These are phyloP conservation scores for Nomada hirtipes DNA, from an alignment of 2,888 invertebrate genomes.

Conservation along the genomic window DNA sequence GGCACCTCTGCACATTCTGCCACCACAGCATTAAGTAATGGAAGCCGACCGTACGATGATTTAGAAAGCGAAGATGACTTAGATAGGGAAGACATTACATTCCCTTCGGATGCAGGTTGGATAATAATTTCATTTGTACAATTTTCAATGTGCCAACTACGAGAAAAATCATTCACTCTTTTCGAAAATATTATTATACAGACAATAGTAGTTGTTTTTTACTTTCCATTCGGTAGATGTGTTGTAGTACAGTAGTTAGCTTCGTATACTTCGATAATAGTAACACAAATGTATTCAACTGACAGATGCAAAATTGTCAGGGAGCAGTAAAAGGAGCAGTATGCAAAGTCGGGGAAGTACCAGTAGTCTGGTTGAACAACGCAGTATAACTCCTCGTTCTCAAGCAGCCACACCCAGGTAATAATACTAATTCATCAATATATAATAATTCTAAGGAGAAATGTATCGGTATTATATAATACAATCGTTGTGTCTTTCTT, in stretches of 20 bases:
- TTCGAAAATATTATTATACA: not conserved
- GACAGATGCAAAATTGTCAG: slow-evolving; percentile 89
- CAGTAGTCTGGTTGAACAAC: slow-evolving; percentile 92
- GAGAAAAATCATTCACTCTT: not conserved
- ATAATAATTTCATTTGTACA: slow-evolving; percentile 10
- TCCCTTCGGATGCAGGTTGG: slow-evolving; percentile 90
- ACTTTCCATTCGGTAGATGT: no score
- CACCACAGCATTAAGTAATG: slow-evolving; percentile 87
- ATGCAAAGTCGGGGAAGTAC: slow-evolving; percentile 97
- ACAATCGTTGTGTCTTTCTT: not conserved
- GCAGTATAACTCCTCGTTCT: slow-evolving; percentile 94
- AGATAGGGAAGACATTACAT: slow-evolving; percentile 93
- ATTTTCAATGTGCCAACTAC: not conserved
- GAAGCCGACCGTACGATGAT: slow-evolving; percentile 91
- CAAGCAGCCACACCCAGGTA: slow-evolving; percentile 96
- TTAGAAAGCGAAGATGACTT: slow-evolving; percentile 96
- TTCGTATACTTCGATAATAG: slow-evolving; percentile 19
- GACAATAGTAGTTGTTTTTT: no score
- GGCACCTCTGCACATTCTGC: slow-evolving; percentile 84
- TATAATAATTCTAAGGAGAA: not conserved
- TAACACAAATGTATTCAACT: slow-evolving; percentile 75
- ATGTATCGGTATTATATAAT: not conserved
- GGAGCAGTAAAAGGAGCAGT: slow-evolving; percentile 95
- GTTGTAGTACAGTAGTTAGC: no score
- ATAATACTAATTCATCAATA: slow-evolving; percentile 14